Conservation (phyloP, 2,888 invertebrate species). For the Troides helena region DNA sequence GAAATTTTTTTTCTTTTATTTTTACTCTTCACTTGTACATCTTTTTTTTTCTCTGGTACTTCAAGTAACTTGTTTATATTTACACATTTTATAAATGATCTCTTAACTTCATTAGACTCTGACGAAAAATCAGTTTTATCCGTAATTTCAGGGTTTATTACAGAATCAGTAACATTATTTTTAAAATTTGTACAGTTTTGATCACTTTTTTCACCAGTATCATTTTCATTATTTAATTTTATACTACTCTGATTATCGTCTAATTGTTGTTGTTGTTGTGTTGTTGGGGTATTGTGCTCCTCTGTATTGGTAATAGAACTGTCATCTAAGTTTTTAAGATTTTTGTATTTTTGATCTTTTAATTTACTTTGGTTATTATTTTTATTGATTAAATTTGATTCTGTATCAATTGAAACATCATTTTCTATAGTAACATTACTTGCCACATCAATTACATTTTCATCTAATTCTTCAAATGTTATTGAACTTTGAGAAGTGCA, state of each 20-base stretch:
- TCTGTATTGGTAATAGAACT: constrained; percentile 42
- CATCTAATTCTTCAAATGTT: not conserved
- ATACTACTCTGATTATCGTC: not conserved
- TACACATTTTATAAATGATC: constrained; percentile 66
- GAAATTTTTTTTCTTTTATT: constrained; percentile 27
- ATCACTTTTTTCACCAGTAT: not conserved
- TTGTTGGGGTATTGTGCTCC: constrained; percentile 10
- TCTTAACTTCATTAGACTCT: constrained; percentile 32
- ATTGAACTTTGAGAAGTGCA: not conserved
- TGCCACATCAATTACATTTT: constrained; percentile 3
- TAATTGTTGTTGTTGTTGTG: not conserved
- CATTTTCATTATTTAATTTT: not conserved
- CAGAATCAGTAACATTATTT: constrained; percentile 5
- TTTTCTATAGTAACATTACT: not conserved
- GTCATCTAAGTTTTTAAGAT: constrained; percentile 38
- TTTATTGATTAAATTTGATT: not conserved
- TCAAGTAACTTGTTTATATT: constrained; percentile 55
- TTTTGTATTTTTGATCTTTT: constrained; percentile 37
- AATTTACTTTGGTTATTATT: not conserved
- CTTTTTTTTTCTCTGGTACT: constrained; percentile 29
- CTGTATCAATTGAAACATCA: not conserved
- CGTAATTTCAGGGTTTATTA: constrained; percentile 27
- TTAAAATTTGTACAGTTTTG: not conserved
- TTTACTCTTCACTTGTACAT: constrained; percentile 28
- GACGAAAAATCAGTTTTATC: constrained; percentile 3